These are phyloP conservation scores for Alitta virens DNA, from an alignment of 2,888 invertebrate species.

Conservation along the genomic window DNA sequence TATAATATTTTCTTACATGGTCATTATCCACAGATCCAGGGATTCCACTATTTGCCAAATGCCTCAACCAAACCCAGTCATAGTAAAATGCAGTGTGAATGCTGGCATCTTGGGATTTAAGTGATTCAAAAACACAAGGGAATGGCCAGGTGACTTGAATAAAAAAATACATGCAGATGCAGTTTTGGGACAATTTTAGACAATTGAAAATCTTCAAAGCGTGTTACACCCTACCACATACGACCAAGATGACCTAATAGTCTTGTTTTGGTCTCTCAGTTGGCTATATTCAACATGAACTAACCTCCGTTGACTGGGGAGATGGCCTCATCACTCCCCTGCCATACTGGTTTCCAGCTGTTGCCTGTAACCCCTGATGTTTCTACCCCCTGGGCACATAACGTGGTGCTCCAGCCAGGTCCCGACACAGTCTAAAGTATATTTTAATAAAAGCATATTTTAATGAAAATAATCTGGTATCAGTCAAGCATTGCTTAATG, in stretches of 20 bases:
- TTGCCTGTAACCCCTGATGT: conserved; percentile 9
- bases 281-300: no score
- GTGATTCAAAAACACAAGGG: conserved; percentile 3
- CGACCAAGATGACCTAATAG: no score
- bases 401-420: conserved; percentile 8
- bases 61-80: conserved; percentile 15
- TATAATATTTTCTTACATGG: no score
- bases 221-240: no score
- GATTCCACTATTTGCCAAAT: neutral
- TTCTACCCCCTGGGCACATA: conserved; percentile 12
- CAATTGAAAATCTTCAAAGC: no score
- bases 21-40: conserved; percentile 10
- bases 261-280: no score
- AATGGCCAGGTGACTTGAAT: neutral
- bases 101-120: conserved; percentile 10
- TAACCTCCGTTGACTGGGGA: conserved; percentile 5
- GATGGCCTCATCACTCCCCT: conserved; percentile 4
- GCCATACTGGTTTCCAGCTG: conserved; percentile 15
- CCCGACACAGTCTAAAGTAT: conserved; percentile 11
- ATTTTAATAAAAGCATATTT: no score
- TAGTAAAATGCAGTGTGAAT: conserved; percentile 10
- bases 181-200: no score
- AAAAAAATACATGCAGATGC: no score
- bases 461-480: no score
- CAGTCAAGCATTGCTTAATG: no score